These are phyloP conservation scores for Picus viridis DNA, from an alignment of 2,797 vertebrate species.

Conservation along the genomic window DNA sequence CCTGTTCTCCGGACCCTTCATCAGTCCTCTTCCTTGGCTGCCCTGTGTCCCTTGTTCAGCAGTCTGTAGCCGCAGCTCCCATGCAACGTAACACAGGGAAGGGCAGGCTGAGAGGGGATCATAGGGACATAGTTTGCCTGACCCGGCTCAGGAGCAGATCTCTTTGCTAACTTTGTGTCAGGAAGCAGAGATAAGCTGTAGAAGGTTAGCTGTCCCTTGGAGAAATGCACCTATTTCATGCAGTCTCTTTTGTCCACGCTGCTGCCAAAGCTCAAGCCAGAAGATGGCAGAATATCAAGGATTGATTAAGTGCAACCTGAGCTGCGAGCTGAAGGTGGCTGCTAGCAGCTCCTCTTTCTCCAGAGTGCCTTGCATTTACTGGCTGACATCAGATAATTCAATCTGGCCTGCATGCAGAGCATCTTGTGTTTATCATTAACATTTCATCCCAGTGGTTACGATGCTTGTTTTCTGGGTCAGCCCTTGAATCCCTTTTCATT, in stretches of 20 bases:
- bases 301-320: slow-evolving; percentile 76
- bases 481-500: slow-evolving; percentile 84
- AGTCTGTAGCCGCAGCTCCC: too few relatives aligned
- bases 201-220: neutral
- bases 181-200: neutral
- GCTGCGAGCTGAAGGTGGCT: slow-evolving; percentile 63
- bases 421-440: slow-evolving; percentile 84
- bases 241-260: neutral
- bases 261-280: slow-evolving; percentile 58
- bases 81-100: too few relatives aligned
- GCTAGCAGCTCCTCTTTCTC: slow-evolving; percentile 62
- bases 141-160: neutral
- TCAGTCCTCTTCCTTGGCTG: too few relatives aligned
- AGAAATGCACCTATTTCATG: neutral
- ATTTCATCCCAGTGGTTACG: slow-evolving; percentile 82
- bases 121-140: neutral
- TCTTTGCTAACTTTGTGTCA: neutral
- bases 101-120: too few relatives aligned
- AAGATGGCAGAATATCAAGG: slow-evolving; percentile 69
- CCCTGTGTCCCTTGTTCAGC: too few relatives aligned
- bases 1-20: too few relatives aligned
- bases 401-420: slow-evolving; percentile 67
- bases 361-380: slow-evolving; percentile 43
- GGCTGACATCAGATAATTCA: slow-evolving; percentile 72
- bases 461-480: slow-evolving; percentile 86